Evolutionary conservation across 37 sponge, comb jelly and placozoan species (phyloP).

Genomic region (Oscarella lobularis): DNA sequence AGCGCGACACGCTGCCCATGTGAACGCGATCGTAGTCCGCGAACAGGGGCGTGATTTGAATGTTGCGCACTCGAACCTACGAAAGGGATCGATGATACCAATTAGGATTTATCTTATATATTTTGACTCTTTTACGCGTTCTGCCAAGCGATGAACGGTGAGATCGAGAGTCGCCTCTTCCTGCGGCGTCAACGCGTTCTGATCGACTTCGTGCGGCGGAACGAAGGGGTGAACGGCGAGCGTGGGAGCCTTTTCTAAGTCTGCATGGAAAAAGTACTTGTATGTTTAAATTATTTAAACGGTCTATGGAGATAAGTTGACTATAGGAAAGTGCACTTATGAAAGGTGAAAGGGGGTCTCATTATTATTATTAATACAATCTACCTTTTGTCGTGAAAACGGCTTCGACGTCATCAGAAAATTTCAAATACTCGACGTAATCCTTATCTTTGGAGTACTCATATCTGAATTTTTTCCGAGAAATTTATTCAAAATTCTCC

Average conservation of each 20-base stretch:
- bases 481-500: background rate
- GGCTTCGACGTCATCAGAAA: slow-evolving; percentile 75
- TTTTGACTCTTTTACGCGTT: slow-evolving; percentile 31
- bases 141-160: slow-evolving; percentile 51
- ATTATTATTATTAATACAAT: too few species aligned
- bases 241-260: slow-evolving; percentile 62
- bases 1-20: slow-evolving; percentile 68
- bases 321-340: too few species aligned
- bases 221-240: slow-evolving; percentile 22
- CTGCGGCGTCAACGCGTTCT: slow-evolving; percentile 20
- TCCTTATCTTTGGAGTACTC: slow-evolving; percentile 18
- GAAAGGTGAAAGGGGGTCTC: too few species aligned
- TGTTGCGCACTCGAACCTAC: slow-evolving; percentile 66
- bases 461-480: slow-evolving; percentile 10
- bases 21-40: slow-evolving; percentile 82
- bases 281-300: too few species aligned
- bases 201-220: slow-evolving; percentile 8
- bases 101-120: background rate
- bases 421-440: slow-evolving; percentile 50
- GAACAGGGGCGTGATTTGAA: slow-evolving; percentile 75
- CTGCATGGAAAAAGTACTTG: too few species aligned
- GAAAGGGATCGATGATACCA: background rate
- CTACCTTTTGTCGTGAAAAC: slow-evolving; percentile 46
- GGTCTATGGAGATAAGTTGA: too few species aligned
- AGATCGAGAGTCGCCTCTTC: slow-evolving; percentile 41